A percentile compares a stretch with the other conserved stretches of the same genome.
phyloP scores from a whole-genome alignment of 2,797 vertebrate genomes.

The Muraenolepis orangiensis region DNA sequence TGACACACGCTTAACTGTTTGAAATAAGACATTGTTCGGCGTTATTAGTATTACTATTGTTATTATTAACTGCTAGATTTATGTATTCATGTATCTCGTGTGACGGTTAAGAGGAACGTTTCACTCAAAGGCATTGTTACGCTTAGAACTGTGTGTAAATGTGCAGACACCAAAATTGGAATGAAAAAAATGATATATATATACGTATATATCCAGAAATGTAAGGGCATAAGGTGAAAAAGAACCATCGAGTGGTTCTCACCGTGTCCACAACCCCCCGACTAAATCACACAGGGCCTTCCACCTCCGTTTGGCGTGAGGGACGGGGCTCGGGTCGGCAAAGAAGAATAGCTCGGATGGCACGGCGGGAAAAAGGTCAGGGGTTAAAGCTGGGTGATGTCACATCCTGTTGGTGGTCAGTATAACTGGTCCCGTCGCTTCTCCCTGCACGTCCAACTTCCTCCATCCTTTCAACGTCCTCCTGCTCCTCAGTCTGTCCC shows the following conservation, averaged over 20 bases:
- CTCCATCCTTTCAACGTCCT: background rate
- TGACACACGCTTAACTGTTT: background rate
- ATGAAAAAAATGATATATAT: background rate
- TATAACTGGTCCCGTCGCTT: background rate
- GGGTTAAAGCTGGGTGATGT: slow-evolving; percentile 20
- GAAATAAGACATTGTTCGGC: background rate
- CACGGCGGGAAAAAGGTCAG: background rate
- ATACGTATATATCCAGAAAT: background rate
- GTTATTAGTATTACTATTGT: background rate
- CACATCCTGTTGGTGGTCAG: slow-evolving; percentile 18
- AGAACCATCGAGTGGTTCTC: background rate
- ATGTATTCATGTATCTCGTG: too few species aligned
- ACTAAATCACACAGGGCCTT: too few species aligned
- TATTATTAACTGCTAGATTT: too few species aligned
- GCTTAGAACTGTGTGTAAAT: background rate
- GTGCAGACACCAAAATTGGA: background rate
- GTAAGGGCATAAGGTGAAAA: too few species aligned
- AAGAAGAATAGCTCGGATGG: background rate
- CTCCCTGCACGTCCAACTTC: background rate
- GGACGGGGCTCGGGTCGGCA: background rate
- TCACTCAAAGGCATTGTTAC: background rate
- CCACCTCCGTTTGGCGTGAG: background rate
- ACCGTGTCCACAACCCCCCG: background rate
- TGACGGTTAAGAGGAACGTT: too few species aligned
- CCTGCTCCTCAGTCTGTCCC: background rate